Base-by-base conservation (phyloP, 2,797 vertebrate genomes). In the Apogon talboti region DNA sequence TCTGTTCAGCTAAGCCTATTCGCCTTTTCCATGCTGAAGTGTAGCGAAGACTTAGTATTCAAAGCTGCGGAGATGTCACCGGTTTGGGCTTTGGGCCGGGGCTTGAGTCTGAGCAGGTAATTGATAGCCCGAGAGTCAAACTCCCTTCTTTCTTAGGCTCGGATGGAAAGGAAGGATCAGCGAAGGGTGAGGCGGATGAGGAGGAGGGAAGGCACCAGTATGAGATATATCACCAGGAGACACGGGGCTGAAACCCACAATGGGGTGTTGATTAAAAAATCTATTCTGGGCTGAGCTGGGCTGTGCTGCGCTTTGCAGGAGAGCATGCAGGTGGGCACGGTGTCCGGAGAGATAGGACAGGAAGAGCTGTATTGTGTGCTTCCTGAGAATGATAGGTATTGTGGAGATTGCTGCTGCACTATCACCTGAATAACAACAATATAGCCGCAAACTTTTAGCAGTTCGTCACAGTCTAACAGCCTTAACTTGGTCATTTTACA, bases 81-180 rank as follows among this genome's bases (percentile, higher is more conserved):
- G 74, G 5, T 51, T 71, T 37, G 67, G 60, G 73, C 61, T 73
- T 15, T n/a, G 24, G 60, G 65, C 49, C 1, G 41, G 35, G 55
- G 40, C 65, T 33, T 43, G 74, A 77, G 61, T 63, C 35, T 58
- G 46, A 73, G 74, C 66, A 71, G 72, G 83, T 90, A 87, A 88
- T 88, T 85, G 82, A 91, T 89, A 81, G 82, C 76, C 78, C 1
- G 59, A 76, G 80, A 75, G 78, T 85, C 81, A 78, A 69, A 76
- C 66, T 73, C 54, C 64, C 19, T 74, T 69, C 53, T 82, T 87
- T 87, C 75, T 77, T 41, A 9, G 42, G 71, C 79, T 60, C 38
- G 38, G 59, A 54, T 59, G 55, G 69, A 78, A 71, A 74, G 28
- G 55, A 67, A 52, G 74, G 78, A 82, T 84, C 78, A 87, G 71